These are phyloP conservation scores for Aphodius sticticus DNA, from an alignment of 2,888 invertebrate genomes.

Conservation along the genomic window DNA sequence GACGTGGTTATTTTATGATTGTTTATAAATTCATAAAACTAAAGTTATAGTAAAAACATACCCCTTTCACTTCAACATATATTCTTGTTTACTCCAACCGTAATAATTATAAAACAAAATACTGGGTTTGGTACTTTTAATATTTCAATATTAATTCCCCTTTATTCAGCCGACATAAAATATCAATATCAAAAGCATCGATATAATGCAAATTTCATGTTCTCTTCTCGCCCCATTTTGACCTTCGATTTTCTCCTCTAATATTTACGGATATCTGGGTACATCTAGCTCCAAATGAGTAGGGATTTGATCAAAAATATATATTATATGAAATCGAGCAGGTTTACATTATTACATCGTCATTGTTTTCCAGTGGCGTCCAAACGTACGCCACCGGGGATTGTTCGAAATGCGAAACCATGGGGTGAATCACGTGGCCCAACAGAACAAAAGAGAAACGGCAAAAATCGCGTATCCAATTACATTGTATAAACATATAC, in stretches of 20 bases:
- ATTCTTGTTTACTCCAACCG: not conserved
- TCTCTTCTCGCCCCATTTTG: too few relatives aligned
- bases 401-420: not conserved
- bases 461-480: not conserved
- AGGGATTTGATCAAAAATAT: too few relatives aligned
- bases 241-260: not conserved
- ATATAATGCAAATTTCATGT: not conserved
- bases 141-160: not conserved
- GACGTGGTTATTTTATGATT: too few relatives aligned
- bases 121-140: not conserved
- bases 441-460: not conserved
- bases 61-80: too few relatives aligned
- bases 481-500: not conserved
- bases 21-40: too few relatives aligned
- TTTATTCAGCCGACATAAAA: not conserved
- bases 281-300: too few relatives aligned
- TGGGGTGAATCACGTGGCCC: not conserved
- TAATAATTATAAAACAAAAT: not conserved
- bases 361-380: not conserved
- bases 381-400: not conserved
- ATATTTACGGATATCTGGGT: not conserved
- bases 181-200: not conserved
- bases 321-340: too few relatives aligned
- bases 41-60: too few relatives aligned
- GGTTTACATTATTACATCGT: not conserved